Conservation (phyloP, 1,140 invertebrate genomes). For the Palaemon carinicauda region DNA sequence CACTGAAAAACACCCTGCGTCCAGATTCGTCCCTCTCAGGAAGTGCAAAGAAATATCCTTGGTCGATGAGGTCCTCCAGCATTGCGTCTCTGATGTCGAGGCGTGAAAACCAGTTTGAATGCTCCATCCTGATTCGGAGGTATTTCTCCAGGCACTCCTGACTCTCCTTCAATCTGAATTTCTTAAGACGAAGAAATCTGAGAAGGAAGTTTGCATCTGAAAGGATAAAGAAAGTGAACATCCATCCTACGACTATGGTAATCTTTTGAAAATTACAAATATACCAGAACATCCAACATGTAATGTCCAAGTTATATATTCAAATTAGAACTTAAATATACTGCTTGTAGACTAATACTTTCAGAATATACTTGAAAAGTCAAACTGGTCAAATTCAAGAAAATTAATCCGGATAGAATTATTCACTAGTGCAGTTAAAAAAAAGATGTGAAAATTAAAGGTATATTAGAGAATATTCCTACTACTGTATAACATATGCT, state of each 20-base stretch:
- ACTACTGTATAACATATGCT: too few relatives aligned
- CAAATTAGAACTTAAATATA: too few relatives aligned
- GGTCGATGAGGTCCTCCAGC: conserved; percentile 79
- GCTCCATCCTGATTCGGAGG: conserved; percentile 79
- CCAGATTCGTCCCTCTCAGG: conserved; percentile 77
- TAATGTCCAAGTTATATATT: too few relatives aligned
- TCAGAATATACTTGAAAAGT: too few relatives aligned
- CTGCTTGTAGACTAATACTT: too few relatives aligned
- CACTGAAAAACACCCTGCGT: conserved; percentile 74
- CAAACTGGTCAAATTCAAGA: too few relatives aligned
- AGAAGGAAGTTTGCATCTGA: conserved; percentile 81
- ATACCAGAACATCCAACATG: too few relatives aligned
- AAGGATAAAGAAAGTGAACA: not conserved
- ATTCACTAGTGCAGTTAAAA: too few relatives aligned
- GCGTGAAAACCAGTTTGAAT: conserved; percentile 84
- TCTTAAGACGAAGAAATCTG: conserved; percentile 84
- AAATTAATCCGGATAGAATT: too few relatives aligned
- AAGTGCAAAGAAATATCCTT: conserved; percentile 81
- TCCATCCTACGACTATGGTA: not conserved
- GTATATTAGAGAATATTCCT: too few relatives aligned
- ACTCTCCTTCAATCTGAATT: conserved; percentile 83
- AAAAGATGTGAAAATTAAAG: too few relatives aligned
- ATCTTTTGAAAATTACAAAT: too few relatives aligned
- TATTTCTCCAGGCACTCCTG: conserved; percentile 87
- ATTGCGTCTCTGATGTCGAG: conserved; percentile 76